These are phyloP conservation scores for Manacus vitellinus DNA, from an alignment of 2,113 vertebrate species.

Conservation along the genomic window DNA sequence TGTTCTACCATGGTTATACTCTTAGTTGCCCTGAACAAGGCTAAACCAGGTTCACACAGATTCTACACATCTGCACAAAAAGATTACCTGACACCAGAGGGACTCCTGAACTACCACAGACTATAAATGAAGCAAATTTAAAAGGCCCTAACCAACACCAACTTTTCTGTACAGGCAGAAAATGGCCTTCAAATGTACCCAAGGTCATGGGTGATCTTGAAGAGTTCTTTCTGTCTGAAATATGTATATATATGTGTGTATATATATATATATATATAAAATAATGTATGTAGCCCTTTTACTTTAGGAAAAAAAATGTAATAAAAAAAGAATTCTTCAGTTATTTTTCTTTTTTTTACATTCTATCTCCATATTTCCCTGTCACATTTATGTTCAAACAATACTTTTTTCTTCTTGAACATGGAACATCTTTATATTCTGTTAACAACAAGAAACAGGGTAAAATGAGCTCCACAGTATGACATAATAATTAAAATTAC, in stretches of 20 bases:
- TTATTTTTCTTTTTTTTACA: not conserved
- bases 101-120: not conserved
- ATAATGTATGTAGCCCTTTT: not conserved
- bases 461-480: not conserved
- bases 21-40: not conserved
- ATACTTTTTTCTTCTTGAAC: not conserved
- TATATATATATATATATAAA: too few relatives aligned
- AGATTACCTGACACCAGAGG: not conserved
- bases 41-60: not conserved
- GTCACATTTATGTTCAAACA: not conserved
- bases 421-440: not conserved
- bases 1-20: rapidly evolving
- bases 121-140: not conserved
- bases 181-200: not conserved
- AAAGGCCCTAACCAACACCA: not conserved
- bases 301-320: not conserved
- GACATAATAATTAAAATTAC: not conserved
- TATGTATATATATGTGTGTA: too few relatives aligned
- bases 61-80: not conserved
- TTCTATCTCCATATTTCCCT: not conserved
- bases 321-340: not conserved
- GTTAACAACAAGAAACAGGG: not conserved
- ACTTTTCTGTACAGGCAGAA: not conserved
- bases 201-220: not conserved
- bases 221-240: not conserved